Base-by-base conservation (phyloP, 2,113 vertebrate species). In the Asarcornis scutulata region DNA sequence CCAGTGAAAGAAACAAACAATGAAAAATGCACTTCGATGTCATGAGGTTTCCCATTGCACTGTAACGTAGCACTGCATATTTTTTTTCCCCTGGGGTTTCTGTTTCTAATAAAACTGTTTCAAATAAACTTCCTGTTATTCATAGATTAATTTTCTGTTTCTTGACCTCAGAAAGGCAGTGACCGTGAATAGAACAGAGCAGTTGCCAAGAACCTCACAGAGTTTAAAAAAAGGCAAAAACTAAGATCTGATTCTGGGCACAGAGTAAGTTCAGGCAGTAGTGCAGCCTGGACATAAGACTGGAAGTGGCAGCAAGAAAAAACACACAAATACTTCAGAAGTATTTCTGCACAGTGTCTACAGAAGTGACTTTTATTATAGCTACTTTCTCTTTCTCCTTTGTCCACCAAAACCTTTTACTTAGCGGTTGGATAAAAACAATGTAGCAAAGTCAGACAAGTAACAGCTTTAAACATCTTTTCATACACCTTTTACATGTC, bases 181-280 rank as follows among this genome's bases (percentile, higher is more conserved):
- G 22, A 58, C 29, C 5, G 1, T 3, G 16, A 59, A 50, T 0
- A 2, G 1, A 67, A 52, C 34, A 17, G 1, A 67, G 55, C 40
- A 18, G 27, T 27, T 71, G 52, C 38, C 2, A 4, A 46, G 60
- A 89, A 34, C 52, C 14, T 52, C 10, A 5, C 0, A 0, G 1
- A 64, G 25, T 29, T 36, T 32, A 21, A 5, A 13, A 13, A 17
- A n/a, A n/a, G 38, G 31, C 32, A 21, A 44, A 58, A 58, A 5
- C 15, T 18, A 1, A 40, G 25, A 13, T 21, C 42, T 29, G 22
- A 2, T 17, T 34, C 44, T 2, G 3, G 68, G 25, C 36, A 27
- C 7, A 1, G 25, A 31, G 17, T 15, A 44, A 44, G 6, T 0
- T 7, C 26, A 9, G 21, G 18, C 11, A 20, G 3, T 10, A 46